phyloP scores from a whole-genome alignment of 2,888 invertebrate genomes.

The Aelia acuminata region DNA sequence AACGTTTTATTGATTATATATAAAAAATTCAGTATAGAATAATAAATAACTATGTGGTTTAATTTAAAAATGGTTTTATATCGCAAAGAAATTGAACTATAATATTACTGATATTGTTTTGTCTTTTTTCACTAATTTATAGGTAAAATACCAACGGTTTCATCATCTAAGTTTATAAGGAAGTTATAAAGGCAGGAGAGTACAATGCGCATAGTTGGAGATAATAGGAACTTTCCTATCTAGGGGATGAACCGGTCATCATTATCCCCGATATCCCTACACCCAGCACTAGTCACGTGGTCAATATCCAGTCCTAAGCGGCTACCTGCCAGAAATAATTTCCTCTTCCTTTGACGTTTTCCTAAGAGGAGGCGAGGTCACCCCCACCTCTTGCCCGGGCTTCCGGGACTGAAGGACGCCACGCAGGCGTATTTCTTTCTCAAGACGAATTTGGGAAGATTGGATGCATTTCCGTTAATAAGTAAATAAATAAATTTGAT shows the following conservation, averaged over 20 bases:
- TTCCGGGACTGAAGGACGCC: slow-evolving; percentile 33
- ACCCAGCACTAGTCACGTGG: neutral
- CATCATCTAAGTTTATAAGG: neutral
- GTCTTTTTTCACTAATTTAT: neutral
- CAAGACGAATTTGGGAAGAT: neutral
- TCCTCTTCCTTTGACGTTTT: slow-evolving; percentile 48
- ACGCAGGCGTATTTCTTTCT: neutral
- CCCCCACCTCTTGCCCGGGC: neutral
- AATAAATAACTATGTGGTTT: too few species aligned
- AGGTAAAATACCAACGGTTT: neutral
- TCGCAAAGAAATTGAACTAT: too few species aligned
- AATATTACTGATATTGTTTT: too few species aligned
- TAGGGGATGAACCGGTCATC: too few species aligned
- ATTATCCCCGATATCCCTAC: too few species aligned
- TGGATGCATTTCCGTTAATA: neutral
- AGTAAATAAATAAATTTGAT: too few species aligned
- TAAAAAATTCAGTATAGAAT: too few species aligned
- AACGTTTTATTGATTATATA: too few species aligned
- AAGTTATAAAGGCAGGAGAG: neutral
- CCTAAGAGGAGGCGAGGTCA: slow-evolving; percentile 43
- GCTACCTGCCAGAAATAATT: slow-evolving; percentile 25
- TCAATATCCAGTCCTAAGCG: slow-evolving; percentile 7
- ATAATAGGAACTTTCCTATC: neutral
- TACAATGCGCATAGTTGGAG: neutral
- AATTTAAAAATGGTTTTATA: too few species aligned